Base-by-base conservation (phyloP, 2,888 invertebrate genomes). In the Philaethria dido region DNA sequence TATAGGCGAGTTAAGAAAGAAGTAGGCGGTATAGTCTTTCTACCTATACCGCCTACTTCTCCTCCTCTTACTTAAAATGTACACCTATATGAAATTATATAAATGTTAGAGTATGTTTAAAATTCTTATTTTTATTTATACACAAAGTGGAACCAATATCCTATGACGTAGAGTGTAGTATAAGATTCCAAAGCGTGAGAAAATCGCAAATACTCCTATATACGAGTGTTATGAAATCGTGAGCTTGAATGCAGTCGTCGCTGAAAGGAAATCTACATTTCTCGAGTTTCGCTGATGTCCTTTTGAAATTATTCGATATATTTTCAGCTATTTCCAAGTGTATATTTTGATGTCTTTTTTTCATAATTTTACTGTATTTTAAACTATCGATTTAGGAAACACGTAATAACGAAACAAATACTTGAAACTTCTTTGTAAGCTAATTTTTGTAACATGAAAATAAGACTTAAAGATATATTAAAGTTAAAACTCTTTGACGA, bases 231-330 rank as follows among this genome's bases (percentile, higher is more conserved):
- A 60, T 60, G 29, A 60, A 60, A 60, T 45, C 33, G 60, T 47
- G 47, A 45, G 29, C 45, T 57, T 57, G 42, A 57, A 57, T 45
- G 29, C 60, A 60, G 47, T 14, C 33, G 47, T 14, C 47, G 45
- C 33, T 60, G 60, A 33, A 57, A 57, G 57, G 57, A 57, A 57
- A 57, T 57, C 42, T 57, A 57, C 57, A 57, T 57, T 57, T 42
- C 57, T 11, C 25, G 42, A 39, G 57, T 16, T 39, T n/a, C 42
- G 42, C 22, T 57, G 57, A 42, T 57, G 42, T 57, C 57, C 42
- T 25, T 57, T 57, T 57, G 22, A 57, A 57, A 42, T 42, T 42
- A 22, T 57, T 42, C 22, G 11, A 57, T 57, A 42, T 57, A 57
- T 57, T 57, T 42, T 2, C 0, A 11, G 42, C 11, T 42, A 16